Percentiles rank a stretch among this genome's conserved stretches.
phyloP scores from a whole-genome alignment of 2,113 vertebrate species.

The Semnornis frantzii region DNA sequence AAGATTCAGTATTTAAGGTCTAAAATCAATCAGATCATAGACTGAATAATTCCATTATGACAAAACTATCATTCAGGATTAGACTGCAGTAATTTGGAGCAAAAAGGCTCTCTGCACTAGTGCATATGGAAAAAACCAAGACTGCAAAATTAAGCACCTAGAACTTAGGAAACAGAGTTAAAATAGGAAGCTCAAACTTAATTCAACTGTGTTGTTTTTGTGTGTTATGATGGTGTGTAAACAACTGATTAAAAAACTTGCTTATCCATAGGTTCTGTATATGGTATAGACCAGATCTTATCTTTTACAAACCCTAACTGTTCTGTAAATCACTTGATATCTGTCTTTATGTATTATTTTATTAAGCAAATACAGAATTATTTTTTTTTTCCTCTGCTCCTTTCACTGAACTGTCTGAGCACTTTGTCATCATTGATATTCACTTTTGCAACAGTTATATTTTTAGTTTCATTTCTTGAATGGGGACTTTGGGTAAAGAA shows the following conservation, averaged over 20 bases:
- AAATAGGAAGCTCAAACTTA: background rate
- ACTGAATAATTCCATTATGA: slow-evolving; percentile 65
- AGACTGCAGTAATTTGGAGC: slow-evolving; percentile 31
- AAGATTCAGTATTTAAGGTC: slow-evolving; percentile 68
- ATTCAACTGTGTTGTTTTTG: background rate
- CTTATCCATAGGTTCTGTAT: background rate
- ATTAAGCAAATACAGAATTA: background rate
- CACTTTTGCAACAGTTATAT: background rate
- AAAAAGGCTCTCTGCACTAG: slow-evolving; percentile 1
- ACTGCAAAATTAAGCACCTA: background rate
- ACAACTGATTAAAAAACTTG: background rate
- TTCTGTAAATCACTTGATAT: background rate
- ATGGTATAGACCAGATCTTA: background rate
- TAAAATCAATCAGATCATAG: slow-evolving; percentile 71
- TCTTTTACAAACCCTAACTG: background rate
- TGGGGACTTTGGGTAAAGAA: background rate
- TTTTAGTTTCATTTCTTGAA: background rate
- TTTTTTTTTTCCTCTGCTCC: background rate
- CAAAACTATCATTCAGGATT: slow-evolving; percentile 67
- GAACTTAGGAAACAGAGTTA: background rate
- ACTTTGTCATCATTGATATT: background rate
- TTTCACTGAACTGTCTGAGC: background rate
- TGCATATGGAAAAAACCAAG: slow-evolving; percentile 1
- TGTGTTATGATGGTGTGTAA: background rate
- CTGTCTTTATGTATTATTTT: background rate